phyloP scores from a whole-genome alignment of 2,797 vertebrate genomes.

The Clarias pachynema region DNA sequence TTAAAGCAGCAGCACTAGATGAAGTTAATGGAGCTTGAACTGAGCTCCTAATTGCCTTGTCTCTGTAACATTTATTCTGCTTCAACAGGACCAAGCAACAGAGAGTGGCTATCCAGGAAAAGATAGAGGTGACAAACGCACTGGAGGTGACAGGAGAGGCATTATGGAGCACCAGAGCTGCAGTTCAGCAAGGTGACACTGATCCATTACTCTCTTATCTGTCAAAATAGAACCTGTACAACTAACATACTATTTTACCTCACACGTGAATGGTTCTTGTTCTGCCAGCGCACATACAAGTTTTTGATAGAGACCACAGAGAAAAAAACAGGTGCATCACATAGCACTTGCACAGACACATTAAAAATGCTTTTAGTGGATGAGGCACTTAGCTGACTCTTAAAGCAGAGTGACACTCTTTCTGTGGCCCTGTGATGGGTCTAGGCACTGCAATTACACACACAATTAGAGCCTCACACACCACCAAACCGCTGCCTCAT shows the following conservation, averaged over 20 bases:
- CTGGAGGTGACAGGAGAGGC: constrained; percentile 29
- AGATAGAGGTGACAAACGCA: constrained; percentile 35
- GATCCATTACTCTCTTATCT: constrained; percentile 14
- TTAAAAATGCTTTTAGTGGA: constrained; percentile 54
- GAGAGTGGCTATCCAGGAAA: constrained; percentile 86
- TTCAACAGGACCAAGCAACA: constrained; percentile 90
- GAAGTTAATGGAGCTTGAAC: constrained; percentile 96
- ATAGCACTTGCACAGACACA: constrained; percentile 25
- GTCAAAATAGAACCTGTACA: constrained; percentile 20
- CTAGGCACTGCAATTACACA: constrained; percentile 63
- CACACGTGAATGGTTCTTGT: constrained; percentile 6
- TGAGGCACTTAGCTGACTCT: constrained; percentile 56
- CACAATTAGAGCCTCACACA: constrained; percentile 63
- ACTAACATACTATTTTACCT: constrained; percentile 17
- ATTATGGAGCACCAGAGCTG: neutral
- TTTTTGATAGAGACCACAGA: constrained; percentile 25
- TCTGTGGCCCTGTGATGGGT: constrained; percentile 51
- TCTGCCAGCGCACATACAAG: constrained; percentile 22
- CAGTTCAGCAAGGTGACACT: constrained; percentile 16
- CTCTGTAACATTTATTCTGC: constrained; percentile 94
- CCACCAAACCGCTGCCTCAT: constrained; percentile 43
- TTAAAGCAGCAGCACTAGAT: constrained; percentile 81
- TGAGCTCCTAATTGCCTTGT: constrained; percentile 93
- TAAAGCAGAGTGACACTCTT: constrained; percentile 58
- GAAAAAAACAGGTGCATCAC: constrained; percentile 43